Evolutionary conservation across 2,113 vertebrate genomes (phyloP).

Genomic region (Hyperopisus bebe): DNA sequence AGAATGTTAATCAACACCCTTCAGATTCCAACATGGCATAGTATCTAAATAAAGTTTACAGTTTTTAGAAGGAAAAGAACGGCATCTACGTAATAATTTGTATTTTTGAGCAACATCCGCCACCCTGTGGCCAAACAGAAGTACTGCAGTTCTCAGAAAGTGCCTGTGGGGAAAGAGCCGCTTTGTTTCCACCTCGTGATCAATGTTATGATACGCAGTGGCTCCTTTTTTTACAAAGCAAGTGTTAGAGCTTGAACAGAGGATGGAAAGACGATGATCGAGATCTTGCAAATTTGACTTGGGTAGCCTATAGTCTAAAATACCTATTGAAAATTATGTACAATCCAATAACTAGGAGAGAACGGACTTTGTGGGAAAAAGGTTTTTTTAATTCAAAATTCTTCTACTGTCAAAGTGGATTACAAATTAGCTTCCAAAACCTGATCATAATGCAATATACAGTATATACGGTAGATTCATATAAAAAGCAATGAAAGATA

Average conservation of each 20-base stretch:
- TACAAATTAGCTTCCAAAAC: not conserved
- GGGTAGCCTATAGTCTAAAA: not conserved
- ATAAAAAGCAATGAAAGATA: not conserved
- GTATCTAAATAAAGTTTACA: not conserved
- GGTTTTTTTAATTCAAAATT: not conserved
- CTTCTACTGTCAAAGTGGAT: not conserved
- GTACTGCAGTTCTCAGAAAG: not conserved
- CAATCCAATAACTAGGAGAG: not conserved
- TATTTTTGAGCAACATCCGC: not conserved
- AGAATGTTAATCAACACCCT: not conserved
- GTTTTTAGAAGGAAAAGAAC: not conserved
- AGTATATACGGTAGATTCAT: not conserved
- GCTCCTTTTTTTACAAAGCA: not conserved
- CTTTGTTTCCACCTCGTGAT: not conserved
- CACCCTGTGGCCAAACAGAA: not conserved
- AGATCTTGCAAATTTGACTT: not conserved
- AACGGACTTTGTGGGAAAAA: not conserved
- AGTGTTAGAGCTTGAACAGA: not conserved
- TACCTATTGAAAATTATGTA: not conserved
- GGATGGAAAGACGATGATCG: not conserved
- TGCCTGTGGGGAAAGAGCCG: not conserved
- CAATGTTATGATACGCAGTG: not conserved
- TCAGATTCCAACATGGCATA: not conserved
- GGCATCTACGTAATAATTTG: not conserved
- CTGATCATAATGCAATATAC: not conserved